Percentiles rank a stretch among this genome's conserved stretches.
Evolutionary conservation across 2,113 vertebrate genomes (phyloP).

Genomic region (Chaetorhynchus papuensis): DNA sequence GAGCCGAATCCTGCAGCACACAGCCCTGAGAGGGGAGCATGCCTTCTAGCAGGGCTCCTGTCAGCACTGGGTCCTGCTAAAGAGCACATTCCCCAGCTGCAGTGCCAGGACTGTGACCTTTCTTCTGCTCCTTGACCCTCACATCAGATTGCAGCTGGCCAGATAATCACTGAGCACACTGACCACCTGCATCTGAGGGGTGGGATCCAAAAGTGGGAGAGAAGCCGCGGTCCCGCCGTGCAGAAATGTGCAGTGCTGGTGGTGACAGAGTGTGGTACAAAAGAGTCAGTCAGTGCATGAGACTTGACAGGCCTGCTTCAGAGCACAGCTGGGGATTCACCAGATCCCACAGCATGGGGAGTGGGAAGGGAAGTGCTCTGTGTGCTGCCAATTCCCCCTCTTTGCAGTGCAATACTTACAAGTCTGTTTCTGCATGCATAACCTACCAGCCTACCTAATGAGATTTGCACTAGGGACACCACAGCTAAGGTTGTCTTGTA

Average conservation of each 20-base stretch:
- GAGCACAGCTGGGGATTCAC: constrained; percentile 51
- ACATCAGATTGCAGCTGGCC: constrained; percentile 39
- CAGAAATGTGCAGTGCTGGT: background rate
- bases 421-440: background rate
- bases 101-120: constrained; percentile 7
- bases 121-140: constrained; percentile 54
- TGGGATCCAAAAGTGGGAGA: background rate
- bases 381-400: constrained; percentile 1
- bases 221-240: background rate
- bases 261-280: background rate
- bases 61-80: background rate
- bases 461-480: background rate
- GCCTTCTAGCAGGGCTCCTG: background rate
- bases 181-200: constrained; percentile 34
- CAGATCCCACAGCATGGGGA: background rate
- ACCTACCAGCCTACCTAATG: background rate
- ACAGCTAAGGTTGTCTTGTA: background rate
- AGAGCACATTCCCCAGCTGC: constrained; percentile 47
- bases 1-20: background rate
- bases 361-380: constrained; percentile 34
- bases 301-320: constrained; percentile 36
- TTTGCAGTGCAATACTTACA: background rate
- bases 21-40: background rate
- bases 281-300: constrained; percentile 12
- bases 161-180: constrained; percentile 16